phyloP scores from a whole-genome alignment of 1,140 invertebrate genomes.

The Anthonomus grandis region DNA sequence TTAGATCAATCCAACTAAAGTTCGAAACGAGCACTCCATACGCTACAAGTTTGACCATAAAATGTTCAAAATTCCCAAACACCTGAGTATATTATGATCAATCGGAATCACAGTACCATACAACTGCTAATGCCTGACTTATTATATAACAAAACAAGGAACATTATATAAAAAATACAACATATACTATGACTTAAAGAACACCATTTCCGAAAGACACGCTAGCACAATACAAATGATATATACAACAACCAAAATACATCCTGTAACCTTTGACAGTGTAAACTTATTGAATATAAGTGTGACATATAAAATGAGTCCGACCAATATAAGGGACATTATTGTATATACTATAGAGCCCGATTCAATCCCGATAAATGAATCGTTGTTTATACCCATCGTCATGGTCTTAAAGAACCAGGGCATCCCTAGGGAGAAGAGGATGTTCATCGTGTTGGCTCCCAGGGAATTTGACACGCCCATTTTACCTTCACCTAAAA shows the following conservation, averaged over 20 bases:
- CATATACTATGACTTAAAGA: constrained; percentile 10
- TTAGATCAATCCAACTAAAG: too few species aligned
- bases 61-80: too few species aligned
- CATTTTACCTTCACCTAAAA: constrained; percentile 73
- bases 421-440: constrained; percentile 80
- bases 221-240: constrained; percentile 61
- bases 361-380: constrained; percentile 55
- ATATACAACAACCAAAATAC: constrained; percentile 59
- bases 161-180: background rate
- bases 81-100: too few species aligned
- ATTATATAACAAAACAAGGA: background rate
- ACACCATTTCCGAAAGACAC: constrained; percentile 49
- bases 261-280: constrained; percentile 58
- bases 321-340: constrained; percentile 58
- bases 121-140: too few species aligned
- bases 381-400: constrained; percentile 47
- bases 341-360: constrained; percentile 64
- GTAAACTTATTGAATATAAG: constrained; percentile 57
- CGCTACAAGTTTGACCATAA: too few species aligned
- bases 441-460: constrained; percentile 79
- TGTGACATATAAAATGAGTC: constrained; percentile 56
- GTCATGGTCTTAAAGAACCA: constrained; percentile 75
- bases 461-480: constrained; percentile 82
- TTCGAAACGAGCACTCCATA: too few species aligned
- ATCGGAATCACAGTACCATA: too few species aligned